Percentiles rank a stretch among this genome's conserved stretches.
These are phyloP conservation scores for Callorhinus ursinus DNA, from an alignment of 2,113 vertebrate species.

Conservation along the genomic window DNA sequence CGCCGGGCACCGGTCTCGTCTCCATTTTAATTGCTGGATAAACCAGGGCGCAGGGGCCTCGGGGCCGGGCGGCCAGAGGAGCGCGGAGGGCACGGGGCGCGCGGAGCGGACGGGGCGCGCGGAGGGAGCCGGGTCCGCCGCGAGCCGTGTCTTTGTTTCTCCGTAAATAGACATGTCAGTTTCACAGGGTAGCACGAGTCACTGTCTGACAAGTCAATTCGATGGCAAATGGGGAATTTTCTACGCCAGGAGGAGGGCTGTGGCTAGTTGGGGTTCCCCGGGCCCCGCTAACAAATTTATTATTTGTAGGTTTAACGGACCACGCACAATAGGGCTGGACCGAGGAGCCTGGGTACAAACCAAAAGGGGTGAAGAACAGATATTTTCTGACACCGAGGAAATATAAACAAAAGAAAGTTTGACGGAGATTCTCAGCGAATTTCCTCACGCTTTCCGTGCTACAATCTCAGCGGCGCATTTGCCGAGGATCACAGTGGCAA, in stretches of 20 bases:
- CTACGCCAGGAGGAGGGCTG: conserved; percentile 66
- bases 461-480: conserved; percentile 75
- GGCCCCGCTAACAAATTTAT: neutral
- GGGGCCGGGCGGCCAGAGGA: neutral
- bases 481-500: conserved; percentile 60
- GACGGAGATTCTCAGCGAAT: conserved; percentile 80
- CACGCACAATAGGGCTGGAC: conserved; percentile 51
- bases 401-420: conserved; percentile 85
- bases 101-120: conserved; percentile 61
- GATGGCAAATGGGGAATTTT: conserved; percentile 79
- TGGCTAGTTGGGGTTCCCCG: conserved; percentile 10
- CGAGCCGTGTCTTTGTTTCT: conserved; percentile 85
- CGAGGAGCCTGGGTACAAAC: neutral
- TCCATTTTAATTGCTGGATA: conserved; percentile 91
- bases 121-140: conserved; percentile 51
- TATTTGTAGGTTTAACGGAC: neutral
- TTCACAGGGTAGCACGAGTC: conserved; percentile 81
- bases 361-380: neutral
- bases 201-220: conserved; percentile 84
- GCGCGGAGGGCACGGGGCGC: neutral
- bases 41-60: conserved; percentile 77
- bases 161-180: conserved; percentile 85
- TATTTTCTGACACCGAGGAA: conserved; percentile 75
- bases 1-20: conserved; percentile 89
- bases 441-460: conserved; percentile 71